Evolutionary conservation across 2,888 invertebrate genomes (phyloP), one percentile per base, ranked within the genome.

Genomic region (Monopis laevigella): DNA sequence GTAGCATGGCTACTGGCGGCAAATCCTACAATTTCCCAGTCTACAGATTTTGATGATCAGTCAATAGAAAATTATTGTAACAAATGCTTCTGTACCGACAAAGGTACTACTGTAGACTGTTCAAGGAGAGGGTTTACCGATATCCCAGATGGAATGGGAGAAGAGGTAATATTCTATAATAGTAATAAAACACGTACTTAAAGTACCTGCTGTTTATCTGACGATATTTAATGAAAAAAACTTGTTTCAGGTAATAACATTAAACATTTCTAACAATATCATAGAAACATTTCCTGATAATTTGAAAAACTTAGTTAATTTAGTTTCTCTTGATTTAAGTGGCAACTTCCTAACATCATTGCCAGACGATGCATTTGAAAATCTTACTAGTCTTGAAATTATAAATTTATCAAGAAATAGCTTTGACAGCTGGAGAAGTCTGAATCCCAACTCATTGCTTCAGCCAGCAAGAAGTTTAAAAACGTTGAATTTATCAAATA

Each of bases 241-340:
- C n/a, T n/a, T n/a, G 53, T 77, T 77, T 51, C 72, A 88, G 88
- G 84, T 89, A 18, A 82, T 83, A 50, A 75, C 74, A 17, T 63
- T 91, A 46, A 88, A 90, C 55, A 59, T 90, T 42, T 88, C 90
- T 2, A 71, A 75, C 49, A 91, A 91, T 55, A 65, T 74, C 30
- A 82, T 90, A 40, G 62, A 59, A 2, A 60, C 59, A 2, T 83
- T 90, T 51, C 87, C 89, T 0, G 49, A 47, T 43, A 60, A 56
- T 19, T 45, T 80, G 10, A 51, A 49, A 17, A 60, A 49, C 39
- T 60, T 74, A 27, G 52, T 59, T 36, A 71, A 70, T 42, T 51
- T 80, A 41, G 46, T 64, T 6, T 54, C 48, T 2, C 49, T 80
- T 24, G 80, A 80, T 44, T 38, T 73, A 6, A 75, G 75, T 45